phyloP scores from a whole-genome alignment of 2,888 invertebrate species.

The Meandrusa payeni region DNA sequence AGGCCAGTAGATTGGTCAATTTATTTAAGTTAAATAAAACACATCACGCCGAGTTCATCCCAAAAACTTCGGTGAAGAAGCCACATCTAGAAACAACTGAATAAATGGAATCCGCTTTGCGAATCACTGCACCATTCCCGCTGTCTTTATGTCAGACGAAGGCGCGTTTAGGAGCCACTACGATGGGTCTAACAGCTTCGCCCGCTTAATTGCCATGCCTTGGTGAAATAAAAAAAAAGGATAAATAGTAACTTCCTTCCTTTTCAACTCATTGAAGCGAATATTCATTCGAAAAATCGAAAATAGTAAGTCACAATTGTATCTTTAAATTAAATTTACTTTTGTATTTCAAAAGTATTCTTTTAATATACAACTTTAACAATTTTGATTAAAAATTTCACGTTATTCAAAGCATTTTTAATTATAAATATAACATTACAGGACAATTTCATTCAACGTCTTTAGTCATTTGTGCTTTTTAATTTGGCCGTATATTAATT shows the following conservation, averaged over 20 bases:
- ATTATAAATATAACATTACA: neutral
- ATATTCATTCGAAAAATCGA: slow-evolving; percentile 31
- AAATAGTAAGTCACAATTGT: neutral
- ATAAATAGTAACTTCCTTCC: slow-evolving; percentile 43
- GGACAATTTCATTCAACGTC: neutral
- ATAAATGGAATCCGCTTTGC: slow-evolving; percentile 30
- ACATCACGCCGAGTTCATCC: slow-evolving; percentile 25
- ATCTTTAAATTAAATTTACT: neutral
- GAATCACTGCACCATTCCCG: slow-evolving; percentile 42
- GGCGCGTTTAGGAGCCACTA: slow-evolving; percentile 48
- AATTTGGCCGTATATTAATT: slow-evolving; percentile 20
- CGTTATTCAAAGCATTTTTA: no score
- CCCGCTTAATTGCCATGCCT: slow-evolving; percentile 64
- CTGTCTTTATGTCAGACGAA: slow-evolving; percentile 48
- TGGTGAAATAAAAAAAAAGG: slow-evolving; percentile 53
- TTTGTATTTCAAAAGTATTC: neutral
- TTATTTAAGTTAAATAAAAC: no score
- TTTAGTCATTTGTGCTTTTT: slow-evolving; percentile 4
- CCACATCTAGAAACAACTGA: slow-evolving; percentile 25
- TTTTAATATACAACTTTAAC: neutral
- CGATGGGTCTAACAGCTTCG: slow-evolving; percentile 47
- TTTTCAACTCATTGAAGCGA: slow-evolving; percentile 44
- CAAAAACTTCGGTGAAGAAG: slow-evolving; percentile 34
- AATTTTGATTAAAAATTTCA: neutral
- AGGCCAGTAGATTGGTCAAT: no score